Percentiles rank a stretch among this genome's conserved stretches.
These are phyloP conservation scores for Alaudala cheleensis DNA, from an alignment of 2,113 vertebrate species.

Conservation along the genomic window DNA sequence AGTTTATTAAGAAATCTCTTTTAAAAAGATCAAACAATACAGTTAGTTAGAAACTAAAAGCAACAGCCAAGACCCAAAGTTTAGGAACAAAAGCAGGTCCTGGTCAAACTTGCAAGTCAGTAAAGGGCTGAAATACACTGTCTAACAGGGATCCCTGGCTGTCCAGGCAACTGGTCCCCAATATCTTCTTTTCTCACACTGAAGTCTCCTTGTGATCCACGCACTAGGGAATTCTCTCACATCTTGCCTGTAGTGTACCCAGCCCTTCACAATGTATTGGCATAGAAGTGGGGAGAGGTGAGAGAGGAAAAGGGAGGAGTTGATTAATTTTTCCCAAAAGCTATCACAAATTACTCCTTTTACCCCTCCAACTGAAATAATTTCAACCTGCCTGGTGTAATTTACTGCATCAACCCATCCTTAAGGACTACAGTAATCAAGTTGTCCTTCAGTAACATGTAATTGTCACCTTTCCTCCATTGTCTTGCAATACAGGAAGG, in stretches of 20 bases:
- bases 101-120: background rate
- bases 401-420: background rate
- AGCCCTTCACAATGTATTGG: background rate
- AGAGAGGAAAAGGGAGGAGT: background rate
- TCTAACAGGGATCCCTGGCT: background rate
- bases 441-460: background rate
- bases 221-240: background rate
- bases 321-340: background rate
- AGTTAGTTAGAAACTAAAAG: background rate
- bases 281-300: accelerated
- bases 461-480: background rate
- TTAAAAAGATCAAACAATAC: background rate
- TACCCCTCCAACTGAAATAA: background rate
- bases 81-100: background rate
- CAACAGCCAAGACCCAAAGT: background rate
- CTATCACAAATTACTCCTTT: background rate
- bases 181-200: background rate
- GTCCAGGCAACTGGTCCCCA: background rate
- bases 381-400: background rate
- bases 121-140: background rate
- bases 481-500: background rate
- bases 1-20: background rate
- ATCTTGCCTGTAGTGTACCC: background rate
- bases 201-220: background rate
- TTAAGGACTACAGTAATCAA: background rate